Percentiles rank a stretch among this genome's conserved stretches.
Conservation (phyloP, 1,140 invertebrate genomes). For the Drosophila mojavensis region DNA sequence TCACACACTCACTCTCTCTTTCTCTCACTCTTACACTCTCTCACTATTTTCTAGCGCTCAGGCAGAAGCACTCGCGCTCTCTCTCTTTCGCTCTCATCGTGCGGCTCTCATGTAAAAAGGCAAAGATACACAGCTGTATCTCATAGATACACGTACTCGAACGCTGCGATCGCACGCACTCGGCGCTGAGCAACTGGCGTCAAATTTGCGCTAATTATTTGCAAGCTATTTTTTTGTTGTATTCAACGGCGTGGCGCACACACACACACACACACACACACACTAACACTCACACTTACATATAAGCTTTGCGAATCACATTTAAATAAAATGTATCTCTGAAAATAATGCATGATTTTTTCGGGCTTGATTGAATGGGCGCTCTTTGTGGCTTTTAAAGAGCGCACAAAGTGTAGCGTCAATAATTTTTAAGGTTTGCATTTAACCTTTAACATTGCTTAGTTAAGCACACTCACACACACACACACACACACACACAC, state of each 20-base stretch:
- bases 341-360: not conserved
- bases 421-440: slow-evolving; percentile 52
- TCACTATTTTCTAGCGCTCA: not conserved
- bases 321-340: slow-evolving; percentile 1
- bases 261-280: slow-evolving; percentile 3
- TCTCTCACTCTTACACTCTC: slow-evolving; percentile 6
- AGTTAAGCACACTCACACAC: slow-evolving; percentile 6
- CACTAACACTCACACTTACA: not conserved
- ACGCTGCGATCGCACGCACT: slow-evolving; percentile 65
- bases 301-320: not conserved
- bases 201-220: slow-evolving; percentile 80
- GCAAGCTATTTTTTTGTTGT: slow-evolving; percentile 59
- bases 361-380: not conserved
- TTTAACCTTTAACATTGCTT: slow-evolving; percentile 63
- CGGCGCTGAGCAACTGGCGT: slow-evolving; percentile 61
- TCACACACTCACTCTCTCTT: slow-evolving; percentile 1
- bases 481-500: slow-evolving; percentile 47
- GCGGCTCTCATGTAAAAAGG: slow-evolving; percentile 55
- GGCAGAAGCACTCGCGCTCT: not conserved
- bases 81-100: not conserved
- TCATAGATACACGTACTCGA: slow-evolving; percentile 56
- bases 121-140: slow-evolving; percentile 58
- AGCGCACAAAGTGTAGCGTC: slow-evolving; percentile 7
- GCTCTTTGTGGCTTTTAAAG: slow-evolving; percentile 24
- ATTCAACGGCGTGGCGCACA: slow-evolving; percentile 1